These are phyloP conservation scores for Pangasius sanitwongsei DNA, from an alignment of 2,797 vertebrate genomes.

Conservation along the genomic window DNA sequence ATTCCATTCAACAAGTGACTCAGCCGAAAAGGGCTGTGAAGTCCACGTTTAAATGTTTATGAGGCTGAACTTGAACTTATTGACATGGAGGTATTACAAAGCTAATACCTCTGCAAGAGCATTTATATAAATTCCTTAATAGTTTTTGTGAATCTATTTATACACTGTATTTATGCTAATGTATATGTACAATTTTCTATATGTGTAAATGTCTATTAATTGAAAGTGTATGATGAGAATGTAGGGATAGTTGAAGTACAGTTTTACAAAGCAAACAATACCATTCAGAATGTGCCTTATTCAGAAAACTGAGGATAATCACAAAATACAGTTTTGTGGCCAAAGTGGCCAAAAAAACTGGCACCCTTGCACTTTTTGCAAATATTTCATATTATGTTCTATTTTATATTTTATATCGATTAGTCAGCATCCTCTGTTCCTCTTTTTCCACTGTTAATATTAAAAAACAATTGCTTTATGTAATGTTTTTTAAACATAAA, in stretches of 20 bases:
- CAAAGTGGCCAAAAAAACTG: not conserved
- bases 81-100: conserved; percentile 26
- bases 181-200: conserved; percentile 42
- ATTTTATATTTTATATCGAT: not conserved
- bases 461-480: not conserved
- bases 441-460: not conserved
- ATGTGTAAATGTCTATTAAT: conserved; percentile 41
- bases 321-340: not conserved
- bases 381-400: not conserved
- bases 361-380: not conserved
- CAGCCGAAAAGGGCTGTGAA: conserved; percentile 56
- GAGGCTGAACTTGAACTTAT: conserved; percentile 6
- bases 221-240: not conserved
- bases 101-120: conserved; percentile 23
- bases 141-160: conserved; percentile 51
- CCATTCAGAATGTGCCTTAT: not conserved
- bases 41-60: conserved; percentile 5
- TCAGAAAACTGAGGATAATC: not conserved
- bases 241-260: not conserved
- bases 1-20: conserved; percentile 65
- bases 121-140: conserved; percentile 21
- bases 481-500: not conserved
- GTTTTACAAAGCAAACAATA: not conserved
- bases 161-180: conserved; percentile 48
- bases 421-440: not conserved